Conservation (phyloP, 2,113 vertebrate species). For the Microtus oregoni region DNA sequence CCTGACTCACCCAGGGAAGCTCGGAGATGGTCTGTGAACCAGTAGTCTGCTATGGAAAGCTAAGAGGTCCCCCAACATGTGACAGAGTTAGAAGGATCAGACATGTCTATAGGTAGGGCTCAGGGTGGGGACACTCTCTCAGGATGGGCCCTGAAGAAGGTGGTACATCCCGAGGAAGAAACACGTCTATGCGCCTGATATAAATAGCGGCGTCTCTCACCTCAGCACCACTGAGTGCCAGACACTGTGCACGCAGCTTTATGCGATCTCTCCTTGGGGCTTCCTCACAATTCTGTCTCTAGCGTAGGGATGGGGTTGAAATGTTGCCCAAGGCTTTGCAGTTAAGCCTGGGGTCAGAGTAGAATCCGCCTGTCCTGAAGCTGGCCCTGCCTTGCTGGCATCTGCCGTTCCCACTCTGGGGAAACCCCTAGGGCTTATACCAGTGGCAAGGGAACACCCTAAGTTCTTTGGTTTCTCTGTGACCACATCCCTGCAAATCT, state of each 20-base stretch:
- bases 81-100: not conserved
- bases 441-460: not conserved
- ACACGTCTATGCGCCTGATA: rapidly evolving
- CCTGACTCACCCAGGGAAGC: not conserved
- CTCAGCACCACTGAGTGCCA: rapidly evolving
- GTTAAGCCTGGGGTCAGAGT: not conserved
- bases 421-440: not conserved
- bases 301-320: too few relatives aligned
- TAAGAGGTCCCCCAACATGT: rapidly evolving
- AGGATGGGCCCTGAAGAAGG: too few relatives aligned
- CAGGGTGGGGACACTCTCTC: not conserved
- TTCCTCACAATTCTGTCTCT: not conserved
- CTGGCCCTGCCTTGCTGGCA: not conserved
- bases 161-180: not conserved
- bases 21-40: not conserved
- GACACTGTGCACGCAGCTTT: rapidly evolving
- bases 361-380: not conserved
- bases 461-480: not conserved
- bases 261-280: rapidly evolving
- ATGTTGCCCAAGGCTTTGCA: rapidly evolving
- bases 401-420: not conserved
- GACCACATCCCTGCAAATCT: not conserved
- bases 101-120: not conserved
- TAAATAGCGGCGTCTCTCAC: too few relatives aligned
- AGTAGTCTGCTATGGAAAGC: rapidly evolving